Evolutionary conservation across 2,888 invertebrate species (phyloP).

Genomic region (Drosophila gaucha): DNA sequence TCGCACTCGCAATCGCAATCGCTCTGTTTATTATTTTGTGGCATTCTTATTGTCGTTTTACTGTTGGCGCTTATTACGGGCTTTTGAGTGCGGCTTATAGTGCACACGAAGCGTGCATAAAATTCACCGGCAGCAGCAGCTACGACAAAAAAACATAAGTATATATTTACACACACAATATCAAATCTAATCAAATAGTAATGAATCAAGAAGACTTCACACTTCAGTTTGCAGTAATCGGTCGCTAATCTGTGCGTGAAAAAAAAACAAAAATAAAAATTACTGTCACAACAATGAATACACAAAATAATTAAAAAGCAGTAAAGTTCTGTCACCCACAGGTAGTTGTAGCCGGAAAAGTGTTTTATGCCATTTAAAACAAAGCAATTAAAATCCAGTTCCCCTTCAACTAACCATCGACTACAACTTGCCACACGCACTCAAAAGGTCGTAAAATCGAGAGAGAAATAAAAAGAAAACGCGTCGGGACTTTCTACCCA

Average conservation of each 20-base stretch:
- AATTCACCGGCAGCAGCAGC: slow-evolving; percentile 27
- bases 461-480: slow-evolving; percentile 9
- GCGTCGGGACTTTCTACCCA: slow-evolving; percentile 48
- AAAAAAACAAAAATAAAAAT: slow-evolving; percentile 33
- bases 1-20: slow-evolving; percentile 22
- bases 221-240: slow-evolving; percentile 13
- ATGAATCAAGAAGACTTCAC: slow-evolving; percentile 47
- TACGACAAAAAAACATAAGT: slow-evolving; percentile 32
- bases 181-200: slow-evolving; percentile 27
- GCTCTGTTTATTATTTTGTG: slow-evolving; percentile 68
- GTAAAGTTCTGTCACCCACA: slow-evolving; percentile 58
- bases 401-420: slow-evolving; percentile 25
- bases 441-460: slow-evolving; percentile 61
- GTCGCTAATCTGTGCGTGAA: slow-evolving; percentile 38
- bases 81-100: slow-evolving; percentile 60
- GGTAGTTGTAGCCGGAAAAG: slow-evolving; percentile 38
- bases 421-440: slow-evolving; percentile 46
- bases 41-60: slow-evolving; percentile 80
- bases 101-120: slow-evolving; percentile 49
- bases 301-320: slow-evolving; percentile 75
- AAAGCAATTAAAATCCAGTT: slow-evolving; percentile 68
- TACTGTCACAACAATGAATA: slow-evolving; percentile 65
- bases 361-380: slow-evolving; percentile 73
- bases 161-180: slow-evolving; percentile 15
- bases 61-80: slow-evolving; percentile 70